Conservation (phyloP, 1,140 invertebrate species). For the Eufriesea mexicana region DNA sequence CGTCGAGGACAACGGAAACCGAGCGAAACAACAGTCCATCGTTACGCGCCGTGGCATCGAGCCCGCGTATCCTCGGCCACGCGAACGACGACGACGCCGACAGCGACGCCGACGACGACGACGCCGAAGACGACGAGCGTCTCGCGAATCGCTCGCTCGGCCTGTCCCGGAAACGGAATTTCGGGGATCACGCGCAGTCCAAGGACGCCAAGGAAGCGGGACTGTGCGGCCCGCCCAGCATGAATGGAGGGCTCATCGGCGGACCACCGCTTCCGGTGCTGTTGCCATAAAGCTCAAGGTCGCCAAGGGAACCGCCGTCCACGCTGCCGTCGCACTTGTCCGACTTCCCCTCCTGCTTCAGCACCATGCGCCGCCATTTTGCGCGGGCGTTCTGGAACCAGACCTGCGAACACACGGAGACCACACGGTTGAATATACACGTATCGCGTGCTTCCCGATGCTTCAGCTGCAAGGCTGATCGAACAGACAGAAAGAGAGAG, state of each 20-base stretch:
- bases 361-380: slow-evolving; percentile 97
- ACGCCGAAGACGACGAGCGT: not conserved
- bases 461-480: slow-evolving; percentile 1
- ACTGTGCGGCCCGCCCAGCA: slow-evolving; percentile 80
- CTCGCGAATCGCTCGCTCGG: slow-evolving; percentile 6
- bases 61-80: not conserved
- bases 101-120: not conserved
- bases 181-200: slow-evolving; percentile 80
- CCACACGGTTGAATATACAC: not conserved
- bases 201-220: slow-evolving; percentile 79
- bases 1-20: not conserved
- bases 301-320: slow-evolving; percentile 77
- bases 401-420: slow-evolving; percentile 86
- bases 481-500: not conserved
- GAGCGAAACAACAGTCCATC: not conserved
- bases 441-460: not conserved
- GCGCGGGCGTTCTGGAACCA: slow-evolving; percentile 99
- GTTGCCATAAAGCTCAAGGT: slow-evolving; percentile 80
- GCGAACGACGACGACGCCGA: not conserved
- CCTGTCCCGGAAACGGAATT: slow-evolving; percentile 13
- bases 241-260: slow-evolving; percentile 80
- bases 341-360: slow-evolving; percentile 90
- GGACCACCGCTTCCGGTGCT: slow-evolving; percentile 79
- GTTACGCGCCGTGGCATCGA: not conserved
- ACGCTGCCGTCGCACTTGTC: slow-evolving; percentile 85